phyloP scores from a whole-genome alignment of 1,140 invertebrate genomes.

The Capitella teleta region DNA sequence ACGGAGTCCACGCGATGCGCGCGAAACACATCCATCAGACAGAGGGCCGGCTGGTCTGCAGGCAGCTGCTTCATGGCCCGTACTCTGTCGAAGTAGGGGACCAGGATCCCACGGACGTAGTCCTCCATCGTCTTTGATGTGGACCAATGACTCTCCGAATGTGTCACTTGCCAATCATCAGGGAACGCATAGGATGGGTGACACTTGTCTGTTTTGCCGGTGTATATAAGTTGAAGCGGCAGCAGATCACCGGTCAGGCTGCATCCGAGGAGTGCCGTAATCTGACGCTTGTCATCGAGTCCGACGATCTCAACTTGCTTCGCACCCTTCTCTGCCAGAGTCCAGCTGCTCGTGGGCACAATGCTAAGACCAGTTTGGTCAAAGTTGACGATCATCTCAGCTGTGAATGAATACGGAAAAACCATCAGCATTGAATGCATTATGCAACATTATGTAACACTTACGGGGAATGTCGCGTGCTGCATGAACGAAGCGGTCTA shows the following conservation, averaged over 20 bases:
- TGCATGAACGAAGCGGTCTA: neutral
- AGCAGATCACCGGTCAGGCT: too few species aligned
- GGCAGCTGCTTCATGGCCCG: neutral
- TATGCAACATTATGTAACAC: too few species aligned
- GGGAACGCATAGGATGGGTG: conserved; percentile 14
- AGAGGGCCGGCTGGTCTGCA: neutral
- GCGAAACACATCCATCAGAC: neutral
- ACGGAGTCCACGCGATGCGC: too few species aligned
- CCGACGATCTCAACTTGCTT: conserved; percentile 13
- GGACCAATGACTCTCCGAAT: conserved; percentile 12
- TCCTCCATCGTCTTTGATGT: neutral
- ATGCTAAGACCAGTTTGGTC: neutral
- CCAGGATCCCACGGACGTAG: neutral
- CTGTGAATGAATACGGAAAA: neutral
- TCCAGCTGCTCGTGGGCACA: conserved; percentile 13
- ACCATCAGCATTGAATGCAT: too few species aligned
- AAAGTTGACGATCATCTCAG: neutral
- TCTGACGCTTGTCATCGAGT: conserved; percentile 17
- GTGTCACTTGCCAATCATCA: conserved; percentile 13
- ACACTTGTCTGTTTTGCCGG: conserved; percentile 12
- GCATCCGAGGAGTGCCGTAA: too few species aligned
- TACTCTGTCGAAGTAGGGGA: neutral
- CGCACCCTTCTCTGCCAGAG: conserved; percentile 13
- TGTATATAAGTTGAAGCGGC: conserved; percentile 15
- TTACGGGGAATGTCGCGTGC: too few species aligned